Evolutionary conservation across 2,113 vertebrate genomes (phyloP).

Genomic region (Heliornis fulica): DNA sequence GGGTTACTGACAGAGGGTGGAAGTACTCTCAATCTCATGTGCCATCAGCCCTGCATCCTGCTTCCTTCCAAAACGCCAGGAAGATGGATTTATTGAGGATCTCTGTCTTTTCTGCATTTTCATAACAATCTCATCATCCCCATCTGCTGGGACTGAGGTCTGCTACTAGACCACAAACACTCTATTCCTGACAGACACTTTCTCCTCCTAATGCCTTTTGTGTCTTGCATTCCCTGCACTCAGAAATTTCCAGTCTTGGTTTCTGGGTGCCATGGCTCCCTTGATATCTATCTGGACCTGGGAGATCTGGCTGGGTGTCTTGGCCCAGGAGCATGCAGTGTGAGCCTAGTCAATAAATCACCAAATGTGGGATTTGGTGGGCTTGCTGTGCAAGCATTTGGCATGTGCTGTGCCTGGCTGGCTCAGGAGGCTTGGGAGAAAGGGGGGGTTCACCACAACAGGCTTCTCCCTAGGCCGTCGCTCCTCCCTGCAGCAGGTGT

Average conservation of each 20-base stretch:
- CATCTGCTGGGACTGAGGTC: not conserved
- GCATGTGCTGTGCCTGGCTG: rapidly evolving
- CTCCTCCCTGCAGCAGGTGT: not conserved
- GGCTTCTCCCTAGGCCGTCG: not conserved
- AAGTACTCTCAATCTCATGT: not conserved
- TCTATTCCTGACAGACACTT: not conserved
- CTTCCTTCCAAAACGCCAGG: not conserved
- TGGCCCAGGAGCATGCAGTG: not conserved
- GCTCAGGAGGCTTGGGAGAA: not conserved
- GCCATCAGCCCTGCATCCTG: not conserved
- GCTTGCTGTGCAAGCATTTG: rapidly evolving
- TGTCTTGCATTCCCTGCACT: not conserved
- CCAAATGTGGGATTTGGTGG: not conserved
- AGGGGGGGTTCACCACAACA: not conserved
- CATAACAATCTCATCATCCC: not conserved
- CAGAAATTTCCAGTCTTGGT: not conserved
- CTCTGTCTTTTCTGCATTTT: slow-evolving; percentile 4
- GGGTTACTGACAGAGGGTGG: not conserved
- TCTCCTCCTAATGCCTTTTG: not conserved
- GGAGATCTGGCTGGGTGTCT: not conserved
- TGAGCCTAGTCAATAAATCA: not conserved
- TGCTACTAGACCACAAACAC: not conserved
- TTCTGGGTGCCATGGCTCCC: not conserved
- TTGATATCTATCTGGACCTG: not conserved
- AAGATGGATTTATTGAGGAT: not conserved